Evolutionary conservation across 2,797 vertebrate species (phyloP).

Genomic region (Anableps anableps): DNA sequence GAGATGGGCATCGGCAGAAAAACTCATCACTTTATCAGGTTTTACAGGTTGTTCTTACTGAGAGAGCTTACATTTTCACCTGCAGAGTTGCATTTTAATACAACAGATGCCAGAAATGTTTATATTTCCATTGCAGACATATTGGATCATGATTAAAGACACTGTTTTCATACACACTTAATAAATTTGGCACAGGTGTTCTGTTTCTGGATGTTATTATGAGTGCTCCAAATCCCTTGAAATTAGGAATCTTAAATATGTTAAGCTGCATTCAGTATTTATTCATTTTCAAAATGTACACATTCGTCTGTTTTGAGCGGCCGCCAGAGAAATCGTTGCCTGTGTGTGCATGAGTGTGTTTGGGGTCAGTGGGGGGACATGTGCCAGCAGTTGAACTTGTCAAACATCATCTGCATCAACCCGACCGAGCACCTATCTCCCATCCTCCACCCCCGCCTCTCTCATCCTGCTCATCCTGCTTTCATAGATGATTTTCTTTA

Average conservation of each 20-base stretch:
- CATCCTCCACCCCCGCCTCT: neutral
- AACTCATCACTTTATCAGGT: neutral
- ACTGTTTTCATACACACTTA: slow-evolving; percentile 30
- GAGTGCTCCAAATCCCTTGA: neutral
- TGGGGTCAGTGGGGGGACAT: slow-evolving; percentile 26
- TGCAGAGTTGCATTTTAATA: neutral
- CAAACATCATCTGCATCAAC: slow-evolving; percentile 55
- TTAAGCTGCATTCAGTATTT: neutral
- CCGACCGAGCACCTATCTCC: slow-evolving; percentile 23
- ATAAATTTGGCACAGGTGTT: slow-evolving; percentile 18
- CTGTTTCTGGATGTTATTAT: slow-evolving; percentile 13
- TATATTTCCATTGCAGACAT: neutral
- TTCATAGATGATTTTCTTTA: slow-evolving; percentile 16
- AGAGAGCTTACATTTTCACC: neutral
- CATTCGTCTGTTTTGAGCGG: neutral
- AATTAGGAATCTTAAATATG: slow-evolving; percentile 1
- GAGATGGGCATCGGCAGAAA: neutral
- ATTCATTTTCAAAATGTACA: neutral
- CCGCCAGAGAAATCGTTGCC: neutral
- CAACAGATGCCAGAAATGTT: neutral
- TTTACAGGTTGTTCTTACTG: neutral
- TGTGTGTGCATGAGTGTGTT: slow-evolving; percentile 4
- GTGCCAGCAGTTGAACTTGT: slow-evolving; percentile 56
- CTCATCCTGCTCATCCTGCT: neutral
- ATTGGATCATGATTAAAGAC: neutral